phyloP scores from a whole-genome alignment of 2,797 vertebrate genomes.

The Enteromius argenteus region DNA sequence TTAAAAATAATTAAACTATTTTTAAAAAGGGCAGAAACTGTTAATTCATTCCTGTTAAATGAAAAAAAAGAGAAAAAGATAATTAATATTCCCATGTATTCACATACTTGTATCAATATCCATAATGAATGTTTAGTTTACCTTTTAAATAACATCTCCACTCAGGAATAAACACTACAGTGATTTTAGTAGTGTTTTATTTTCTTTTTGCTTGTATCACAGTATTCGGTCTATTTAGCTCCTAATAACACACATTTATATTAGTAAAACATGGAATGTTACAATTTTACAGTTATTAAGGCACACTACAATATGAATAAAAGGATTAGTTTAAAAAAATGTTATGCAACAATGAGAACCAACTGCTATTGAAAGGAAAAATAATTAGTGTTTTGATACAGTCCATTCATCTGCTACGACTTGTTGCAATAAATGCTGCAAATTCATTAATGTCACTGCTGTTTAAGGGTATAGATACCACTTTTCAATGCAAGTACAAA shows the following conservation, averaged over 20 bases:
- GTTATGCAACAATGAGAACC: background rate
- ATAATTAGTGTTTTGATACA: background rate
- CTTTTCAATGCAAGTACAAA: background rate
- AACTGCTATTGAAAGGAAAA: background rate
- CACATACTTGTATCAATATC: no score
- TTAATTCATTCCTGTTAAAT: background rate
- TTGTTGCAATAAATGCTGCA: background rate
- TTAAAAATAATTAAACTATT: no score
- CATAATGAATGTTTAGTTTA: background rate
- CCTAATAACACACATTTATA: conserved; percentile 8
- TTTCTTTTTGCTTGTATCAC: background rate
- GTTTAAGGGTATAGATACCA: background rate
- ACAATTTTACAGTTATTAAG: background rate
- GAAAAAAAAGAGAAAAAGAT: background rate
- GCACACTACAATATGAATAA: background rate
- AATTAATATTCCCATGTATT: background rate
- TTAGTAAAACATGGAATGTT: conserved; percentile 23
- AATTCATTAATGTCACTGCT: background rate
- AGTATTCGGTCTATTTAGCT: background rate
- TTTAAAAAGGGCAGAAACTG: background rate
- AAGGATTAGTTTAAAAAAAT: background rate
- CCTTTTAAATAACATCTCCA: background rate
- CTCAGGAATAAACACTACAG: background rate
- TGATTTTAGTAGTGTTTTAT: conserved; percentile 4
- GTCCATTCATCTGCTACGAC: background rate